Evolutionary conservation across 2,888 invertebrate genomes (phyloP).

Genomic region (Nycteola revayana): DNA sequence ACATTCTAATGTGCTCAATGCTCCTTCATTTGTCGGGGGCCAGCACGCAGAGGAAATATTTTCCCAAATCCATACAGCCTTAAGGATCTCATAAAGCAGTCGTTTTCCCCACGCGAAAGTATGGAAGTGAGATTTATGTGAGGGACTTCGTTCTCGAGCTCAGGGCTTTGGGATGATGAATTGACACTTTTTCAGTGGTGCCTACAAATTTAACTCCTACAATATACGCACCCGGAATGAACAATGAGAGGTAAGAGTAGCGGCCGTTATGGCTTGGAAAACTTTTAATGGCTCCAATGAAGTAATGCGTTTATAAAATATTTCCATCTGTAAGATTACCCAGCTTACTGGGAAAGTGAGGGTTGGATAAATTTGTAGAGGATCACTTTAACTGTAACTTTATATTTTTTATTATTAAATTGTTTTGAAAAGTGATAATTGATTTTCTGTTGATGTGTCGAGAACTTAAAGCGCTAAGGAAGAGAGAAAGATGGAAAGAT

Average conservation of each 20-base stretch:
- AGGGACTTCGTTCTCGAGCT: slow-evolving; percentile 76
- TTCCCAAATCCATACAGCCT: slow-evolving; percentile 83
- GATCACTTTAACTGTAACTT: too few species aligned
- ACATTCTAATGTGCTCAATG: slow-evolving; percentile 79
- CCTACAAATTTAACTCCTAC: slow-evolving; percentile 77
- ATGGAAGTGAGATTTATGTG: slow-evolving; percentile 81
- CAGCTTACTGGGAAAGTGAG: slow-evolving; percentile 56
- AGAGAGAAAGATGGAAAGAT: too few species aligned
- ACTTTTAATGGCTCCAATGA: slow-evolving; percentile 79
- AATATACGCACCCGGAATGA: slow-evolving; percentile 78
- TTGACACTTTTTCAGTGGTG: slow-evolving; percentile 79
- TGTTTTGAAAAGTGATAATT: too few species aligned
- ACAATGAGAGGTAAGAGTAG: slow-evolving; percentile 72
- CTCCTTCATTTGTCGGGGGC: slow-evolving; percentile 79
- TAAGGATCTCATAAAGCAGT: slow-evolving; percentile 82
- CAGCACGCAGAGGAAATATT: slow-evolving; percentile 80
- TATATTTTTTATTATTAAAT: too few species aligned
- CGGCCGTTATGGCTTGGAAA: slow-evolving; percentile 68
- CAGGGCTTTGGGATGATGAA: slow-evolving; percentile 80
- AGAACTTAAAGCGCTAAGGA: too few species aligned
- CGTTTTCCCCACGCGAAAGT: slow-evolving; percentile 80
- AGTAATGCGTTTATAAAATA: slow-evolving; percentile 70
- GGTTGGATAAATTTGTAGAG: too few species aligned
- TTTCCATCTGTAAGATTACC: slow-evolving; percentile 68
- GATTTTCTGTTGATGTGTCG: too few species aligned